Evolutionary conservation across 2,113 vertebrate species (phyloP).

Genomic region (Toxotes chatareus): DNA sequence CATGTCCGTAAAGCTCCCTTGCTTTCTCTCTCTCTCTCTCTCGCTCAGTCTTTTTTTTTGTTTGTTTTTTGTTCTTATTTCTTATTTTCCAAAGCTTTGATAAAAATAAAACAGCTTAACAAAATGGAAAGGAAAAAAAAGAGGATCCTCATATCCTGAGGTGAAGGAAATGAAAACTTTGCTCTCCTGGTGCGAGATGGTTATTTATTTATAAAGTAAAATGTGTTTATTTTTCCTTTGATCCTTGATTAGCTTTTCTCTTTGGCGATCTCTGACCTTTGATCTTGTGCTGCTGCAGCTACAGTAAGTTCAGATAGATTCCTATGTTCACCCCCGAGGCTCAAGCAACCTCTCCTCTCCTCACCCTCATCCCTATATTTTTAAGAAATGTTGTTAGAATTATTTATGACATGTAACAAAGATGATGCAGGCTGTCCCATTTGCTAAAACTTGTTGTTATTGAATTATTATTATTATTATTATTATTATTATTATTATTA

Average conservation of each 20-base stretch:
- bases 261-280: constrained; percentile 75
- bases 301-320: constrained; percentile 71
- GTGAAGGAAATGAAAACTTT: constrained; percentile 62
- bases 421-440: constrained; percentile 87
- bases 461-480: constrained; percentile 75
- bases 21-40: constrained; percentile 36
- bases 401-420: constrained; percentile 87
- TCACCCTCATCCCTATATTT: constrained; percentile 77
- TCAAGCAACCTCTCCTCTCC: constrained; percentile 72
- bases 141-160: constrained; percentile 44
- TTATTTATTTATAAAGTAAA: constrained; percentile 83
- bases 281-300: constrained; percentile 82
- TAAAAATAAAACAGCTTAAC: constrained; percentile 47
- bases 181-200: constrained; percentile 77
- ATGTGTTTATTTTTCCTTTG: constrained; percentile 71
- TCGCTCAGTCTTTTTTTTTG: too few species aligned
- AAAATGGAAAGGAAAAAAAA: constrained; percentile 35
- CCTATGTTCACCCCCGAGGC: constrained; percentile 64
- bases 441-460: constrained; percentile 81
- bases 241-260: constrained; percentile 76
- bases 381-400: constrained; percentile 81
- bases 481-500: constrained; percentile 67
- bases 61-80: constrained; percentile 52
- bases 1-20: constrained; percentile 68
- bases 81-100: constrained; percentile 76